Evolutionary conservation across 2,797 vertebrate genomes (phyloP), one percentile per base, ranked within the genome.

Genomic region (Lates japonicus): DNA sequence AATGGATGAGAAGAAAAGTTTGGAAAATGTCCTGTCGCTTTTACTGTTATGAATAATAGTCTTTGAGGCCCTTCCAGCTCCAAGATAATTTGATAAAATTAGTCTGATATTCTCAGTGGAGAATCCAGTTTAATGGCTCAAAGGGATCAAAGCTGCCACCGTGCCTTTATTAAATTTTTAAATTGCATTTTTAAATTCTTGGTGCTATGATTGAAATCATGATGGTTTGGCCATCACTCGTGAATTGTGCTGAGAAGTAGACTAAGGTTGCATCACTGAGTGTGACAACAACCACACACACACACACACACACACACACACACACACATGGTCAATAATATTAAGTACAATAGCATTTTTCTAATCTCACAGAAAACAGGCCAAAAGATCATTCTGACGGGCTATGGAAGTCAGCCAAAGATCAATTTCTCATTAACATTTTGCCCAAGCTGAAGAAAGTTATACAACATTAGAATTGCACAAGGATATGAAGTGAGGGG

Each of bases 371-470:
- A 46, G 78, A 80, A 70, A 80, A 66, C 39, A 74, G 67, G 66
- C 72, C 67, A n/a, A 74, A 78, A 65, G 66, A 75, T 71, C 62
- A 62, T 84, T 86, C 54, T 83, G 81, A 91, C 81, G 75, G 64
- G 69, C 57, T 76, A 44, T 1, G 84, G 75, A 84, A 84, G 83
- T 77, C 76, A 81, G 73, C 80, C 74, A 81, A 74, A 77, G 80
- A 89, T 89, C 74, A 70, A 87, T 89, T 86, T n/a, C n/a, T 90
- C 74, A 89, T 90, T 91, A 89, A 80, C 82, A 86, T 87, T 86
- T 83, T 82, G 84, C 79, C 78, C 81, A 54, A 73, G 74, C 64
- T 76, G 44, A 66, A 65, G 72, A 80, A 85, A 71, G 73, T 87
- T 86, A 76, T 75, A 61, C 66, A 52, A 54, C 68, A 80, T 87